Evolutionary conservation across 2,888 invertebrate genomes (phyloP).

Genomic region (Heteromyza rotundicornis): DNA sequence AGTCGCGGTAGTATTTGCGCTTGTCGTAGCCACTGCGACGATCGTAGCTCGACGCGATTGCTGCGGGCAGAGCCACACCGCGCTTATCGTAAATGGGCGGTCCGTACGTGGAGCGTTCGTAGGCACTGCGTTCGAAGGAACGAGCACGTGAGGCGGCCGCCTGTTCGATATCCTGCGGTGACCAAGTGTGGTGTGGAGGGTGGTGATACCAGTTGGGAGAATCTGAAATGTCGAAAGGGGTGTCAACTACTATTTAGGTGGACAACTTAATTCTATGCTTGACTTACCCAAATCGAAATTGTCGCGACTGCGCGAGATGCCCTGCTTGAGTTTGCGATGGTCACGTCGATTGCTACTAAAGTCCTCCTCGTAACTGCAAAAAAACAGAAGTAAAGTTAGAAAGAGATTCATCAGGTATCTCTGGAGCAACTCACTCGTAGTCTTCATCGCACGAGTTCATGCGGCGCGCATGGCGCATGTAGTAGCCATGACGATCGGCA

Average conservation of each 20-base stretch:
- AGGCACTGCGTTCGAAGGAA: constrained; percentile 59
- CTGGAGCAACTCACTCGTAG: constrained; percentile 68
- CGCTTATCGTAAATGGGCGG: constrained; percentile 62
- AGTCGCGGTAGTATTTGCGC: constrained; percentile 59
- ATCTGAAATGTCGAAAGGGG: constrained; percentile 41
- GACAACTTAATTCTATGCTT: too few species aligned
- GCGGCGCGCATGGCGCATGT: constrained; percentile 65
- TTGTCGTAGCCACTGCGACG: constrained; percentile 55
- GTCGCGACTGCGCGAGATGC: constrained; percentile 58
- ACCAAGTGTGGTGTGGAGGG: constrained; percentile 59
- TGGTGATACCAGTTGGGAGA: constrained; percentile 61
- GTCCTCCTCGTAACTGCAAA: constrained; percentile 59
- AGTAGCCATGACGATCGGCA: constrained; percentile 59
- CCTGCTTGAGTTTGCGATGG: constrained; percentile 55
- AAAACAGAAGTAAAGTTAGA: neutral
- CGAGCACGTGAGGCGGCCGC: constrained; percentile 53
- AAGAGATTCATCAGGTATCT: neutral
- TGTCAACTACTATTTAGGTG: neutral
- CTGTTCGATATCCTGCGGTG: constrained; percentile 60
- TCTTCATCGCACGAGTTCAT: constrained; percentile 74
- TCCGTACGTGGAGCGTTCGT: constrained; percentile 61
- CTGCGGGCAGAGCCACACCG: constrained; percentile 45
- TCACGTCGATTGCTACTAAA: constrained; percentile 51
- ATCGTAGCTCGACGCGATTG: constrained; percentile 45
- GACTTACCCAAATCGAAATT: constrained; percentile 59